Percentiles rank a stretch among this genome's conserved stretches.
phyloP scores from a whole-genome alignment of 2,888 invertebrate genomes.

The Colletes collaris region DNA sequence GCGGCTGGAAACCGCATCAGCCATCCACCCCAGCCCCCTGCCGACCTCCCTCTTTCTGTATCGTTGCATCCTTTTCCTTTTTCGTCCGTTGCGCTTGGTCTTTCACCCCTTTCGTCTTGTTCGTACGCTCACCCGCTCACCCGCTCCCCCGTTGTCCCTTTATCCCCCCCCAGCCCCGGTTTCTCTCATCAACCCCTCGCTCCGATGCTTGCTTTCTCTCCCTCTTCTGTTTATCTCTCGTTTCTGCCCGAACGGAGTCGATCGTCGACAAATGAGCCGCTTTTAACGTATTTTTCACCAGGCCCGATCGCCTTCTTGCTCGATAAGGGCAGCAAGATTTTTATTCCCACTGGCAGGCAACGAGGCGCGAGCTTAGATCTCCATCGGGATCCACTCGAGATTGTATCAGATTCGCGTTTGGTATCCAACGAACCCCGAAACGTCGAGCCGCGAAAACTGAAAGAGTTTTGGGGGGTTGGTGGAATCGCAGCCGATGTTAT shows the following conservation, averaged over 20 bases:
- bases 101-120: background rate
- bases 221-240: conserved; percentile 29
- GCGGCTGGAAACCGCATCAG: conserved; percentile 55
- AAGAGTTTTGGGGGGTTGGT: no score
- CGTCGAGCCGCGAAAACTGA: no score
- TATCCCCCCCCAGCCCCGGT: background rate
- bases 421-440: no score
- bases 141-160: background rate
- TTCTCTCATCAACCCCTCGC: background rate
- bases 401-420: no score
- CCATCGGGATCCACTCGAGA: no score
- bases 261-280: conserved; percentile 50
- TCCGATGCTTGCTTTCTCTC: background rate
- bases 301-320: conserved; percentile 74
- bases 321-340: background rate
- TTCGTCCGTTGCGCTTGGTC: background rate
- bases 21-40: conserved; percentile 27
- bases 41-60: background rate
- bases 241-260: background rate
- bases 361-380: no score
- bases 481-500: conserved; percentile 46
- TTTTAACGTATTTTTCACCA: conserved; percentile 75
- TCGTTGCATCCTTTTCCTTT: background rate
- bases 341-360: background rate
- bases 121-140: background rate